Evolutionary conservation across 2,113 vertebrate species (phyloP).

Genomic region (Rallus limicola): DNA sequence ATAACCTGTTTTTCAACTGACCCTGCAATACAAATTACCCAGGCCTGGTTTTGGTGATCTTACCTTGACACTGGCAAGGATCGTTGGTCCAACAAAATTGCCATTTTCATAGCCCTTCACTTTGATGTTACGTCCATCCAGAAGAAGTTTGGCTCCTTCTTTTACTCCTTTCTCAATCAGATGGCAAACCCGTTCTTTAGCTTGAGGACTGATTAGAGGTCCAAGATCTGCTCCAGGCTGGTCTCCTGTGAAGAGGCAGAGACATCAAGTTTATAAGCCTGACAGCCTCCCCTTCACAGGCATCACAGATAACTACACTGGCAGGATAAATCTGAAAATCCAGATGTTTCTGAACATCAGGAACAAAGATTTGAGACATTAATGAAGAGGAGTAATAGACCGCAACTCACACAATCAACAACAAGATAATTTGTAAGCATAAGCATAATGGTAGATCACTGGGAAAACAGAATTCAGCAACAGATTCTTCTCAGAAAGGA

Average conservation of each 20-base stretch:
- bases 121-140: slow-evolving; percentile 89
- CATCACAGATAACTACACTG: neutral
- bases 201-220: slow-evolving; percentile 90
- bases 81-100: slow-evolving; percentile 95
- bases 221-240: slow-evolving; percentile 94
- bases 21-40: neutral
- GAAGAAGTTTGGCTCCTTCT: slow-evolving; percentile 88
- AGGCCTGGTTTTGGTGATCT: neutral
- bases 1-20: neutral
- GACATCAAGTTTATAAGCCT: neutral
- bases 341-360: neutral
- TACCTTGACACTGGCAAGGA: slow-evolving; percentile 89
- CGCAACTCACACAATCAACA: neutral
- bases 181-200: slow-evolving; percentile 88
- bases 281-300: neutral
- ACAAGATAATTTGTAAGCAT: neutral
- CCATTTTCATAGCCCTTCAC: slow-evolving; percentile 94
- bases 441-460: neutral
- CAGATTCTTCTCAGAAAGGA: neutral
- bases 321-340: neutral
- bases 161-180: slow-evolving; percentile 90
- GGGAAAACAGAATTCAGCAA: neutral
- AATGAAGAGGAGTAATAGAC: neutral
- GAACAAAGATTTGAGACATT: neutral
- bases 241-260: slow-evolving; percentile 84